Evolutionary conservation across 2,888 invertebrate species (phyloP).

Genomic region (Pomacea canaliculata): DNA sequence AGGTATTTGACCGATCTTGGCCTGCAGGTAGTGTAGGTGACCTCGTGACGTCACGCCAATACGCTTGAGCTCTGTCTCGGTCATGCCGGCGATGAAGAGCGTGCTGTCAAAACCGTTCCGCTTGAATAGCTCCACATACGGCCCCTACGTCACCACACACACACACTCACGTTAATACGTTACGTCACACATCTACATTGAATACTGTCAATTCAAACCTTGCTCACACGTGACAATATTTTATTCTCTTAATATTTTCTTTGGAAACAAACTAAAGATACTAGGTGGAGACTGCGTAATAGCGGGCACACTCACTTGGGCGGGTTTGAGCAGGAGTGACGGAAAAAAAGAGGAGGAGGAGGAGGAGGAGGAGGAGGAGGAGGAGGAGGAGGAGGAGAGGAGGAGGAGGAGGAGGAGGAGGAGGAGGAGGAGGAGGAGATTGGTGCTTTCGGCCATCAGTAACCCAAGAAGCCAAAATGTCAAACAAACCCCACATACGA

Average conservation of each 20-base stretch:
- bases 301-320: neutral
- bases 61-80: conserved; percentile 47
- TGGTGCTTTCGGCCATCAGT: no score
- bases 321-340: neutral
- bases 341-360: no score
- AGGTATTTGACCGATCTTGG: conserved; percentile 47
- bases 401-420: neutral
- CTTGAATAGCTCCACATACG: conserved; percentile 33
- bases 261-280: neutral
- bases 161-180: no score
- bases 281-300: neutral
- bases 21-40: conserved; percentile 42
- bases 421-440: neutral
- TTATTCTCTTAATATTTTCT: no score
- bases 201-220: no score
- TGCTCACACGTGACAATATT: no score
- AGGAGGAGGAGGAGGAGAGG: neutral
- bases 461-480: no score
- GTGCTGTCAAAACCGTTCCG: conserved; percentile 57
- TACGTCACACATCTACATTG: no score
- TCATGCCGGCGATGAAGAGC: conserved; percentile 53
- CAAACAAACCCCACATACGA: neutral
- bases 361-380: neutral
- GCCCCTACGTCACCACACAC: conserved; percentile 8
- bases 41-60: conserved; percentile 49